Evolutionary conservation across 2,888 invertebrate genomes (phyloP), one percentile per base, ranked within the genome.

Genomic region (Cantharis rustica): DNA sequence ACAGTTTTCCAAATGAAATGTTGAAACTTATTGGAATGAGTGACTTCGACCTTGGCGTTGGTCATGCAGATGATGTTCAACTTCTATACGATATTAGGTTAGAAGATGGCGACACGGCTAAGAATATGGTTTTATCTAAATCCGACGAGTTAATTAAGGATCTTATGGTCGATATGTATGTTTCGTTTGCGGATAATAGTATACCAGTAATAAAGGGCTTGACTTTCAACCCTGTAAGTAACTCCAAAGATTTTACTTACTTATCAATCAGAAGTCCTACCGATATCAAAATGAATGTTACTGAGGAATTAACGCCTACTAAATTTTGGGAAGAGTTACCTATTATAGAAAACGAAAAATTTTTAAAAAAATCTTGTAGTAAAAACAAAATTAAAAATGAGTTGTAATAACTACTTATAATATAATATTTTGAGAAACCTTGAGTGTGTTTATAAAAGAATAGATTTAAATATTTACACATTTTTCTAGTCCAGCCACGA

Each of bases 321-420:
- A 10, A 17, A 2, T 76, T 76, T 71, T 76, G 76, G 76, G 23
- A 71, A 9, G n/a, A 7, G 16, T 26, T 76, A 20, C 70, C 71
- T 4, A 26, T 76, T 62, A 31, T 27, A 16, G 76, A 76, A 68
- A 76, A 76, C 23, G 68, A 31, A 27, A 20, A 20, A 5, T 7
- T 23, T 17, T 11, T 2, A 9, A 66, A 17, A 20, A 1, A 66
- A 2, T 66, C n/a, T 2, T 66, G 64, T 20, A 10, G 20, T 2
- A 11, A 66, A 20, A 64, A 20, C 0, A 2, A 11, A 16, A 7
- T n/a, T 2, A 66, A 16, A 66, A 20, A 11, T 66, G 64, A 66
- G 11, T 66, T 66, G 20, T 66, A 64, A n/a, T n/a, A n/a, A n/a
- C n/a, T n/a, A n/a, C n/a, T n/a, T n/a, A n/a, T n/a, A n/a, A n/a